phyloP scores from a whole-genome alignment of 2,113 vertebrate genomes.

The Theropithecus gelada region DNA sequence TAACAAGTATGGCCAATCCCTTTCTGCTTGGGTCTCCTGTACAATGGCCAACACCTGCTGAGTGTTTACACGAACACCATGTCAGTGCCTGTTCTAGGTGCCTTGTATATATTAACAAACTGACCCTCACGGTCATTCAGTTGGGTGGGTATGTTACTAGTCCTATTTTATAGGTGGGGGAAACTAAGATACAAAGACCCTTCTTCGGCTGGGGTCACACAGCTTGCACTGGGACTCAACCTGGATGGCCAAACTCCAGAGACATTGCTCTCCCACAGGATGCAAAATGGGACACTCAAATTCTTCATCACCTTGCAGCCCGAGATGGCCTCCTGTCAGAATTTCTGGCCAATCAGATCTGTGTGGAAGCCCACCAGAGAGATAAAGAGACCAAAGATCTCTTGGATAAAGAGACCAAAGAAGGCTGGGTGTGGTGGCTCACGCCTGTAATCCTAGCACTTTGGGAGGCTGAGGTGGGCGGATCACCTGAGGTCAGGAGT shows the following conservation, averaged over 20 bases:
- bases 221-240: background rate
- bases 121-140: background rate
- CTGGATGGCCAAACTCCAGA: background rate
- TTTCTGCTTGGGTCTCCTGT: background rate
- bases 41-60: background rate
- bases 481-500: too few relatives aligned
- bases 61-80: background rate
- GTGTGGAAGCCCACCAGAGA: background rate
- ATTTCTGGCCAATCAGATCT: background rate
- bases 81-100: background rate
- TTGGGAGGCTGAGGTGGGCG: too few relatives aligned
- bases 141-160: background rate
- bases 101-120: background rate
- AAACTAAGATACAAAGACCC: background rate
- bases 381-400: too few relatives aligned
- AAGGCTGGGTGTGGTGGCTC: fast-evolving
- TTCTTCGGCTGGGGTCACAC: background rate
- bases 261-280: background rate
- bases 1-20: background rate
- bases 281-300: background rate
- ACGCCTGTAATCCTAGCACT: too few relatives aligned
- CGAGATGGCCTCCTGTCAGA: background rate
- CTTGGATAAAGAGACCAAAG: too few relatives aligned
- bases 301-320: background rate
- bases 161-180: background rate